Evolutionary conservation across 2,113 vertebrate species (phyloP).

Genomic region (Myiagra hebetior): DNA sequence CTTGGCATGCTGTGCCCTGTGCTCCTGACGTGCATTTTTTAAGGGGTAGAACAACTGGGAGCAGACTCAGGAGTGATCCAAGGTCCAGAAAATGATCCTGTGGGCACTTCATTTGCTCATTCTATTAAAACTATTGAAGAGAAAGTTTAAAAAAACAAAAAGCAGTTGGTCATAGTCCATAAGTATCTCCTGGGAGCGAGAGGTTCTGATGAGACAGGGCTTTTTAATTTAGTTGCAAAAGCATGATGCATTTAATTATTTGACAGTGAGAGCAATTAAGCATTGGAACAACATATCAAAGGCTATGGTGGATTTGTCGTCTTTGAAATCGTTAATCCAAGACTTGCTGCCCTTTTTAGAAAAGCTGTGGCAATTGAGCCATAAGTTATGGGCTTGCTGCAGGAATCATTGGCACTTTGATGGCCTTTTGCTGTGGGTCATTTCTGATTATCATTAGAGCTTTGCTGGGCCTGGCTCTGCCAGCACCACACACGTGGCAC

Average conservation of each 20-base stretch:
- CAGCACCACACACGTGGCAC: not conserved
- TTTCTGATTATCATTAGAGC: not conserved
- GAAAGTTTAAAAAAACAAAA: not conserved
- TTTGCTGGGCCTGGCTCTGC: not conserved
- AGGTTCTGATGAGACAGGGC: not conserved
- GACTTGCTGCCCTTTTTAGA: slow-evolving; percentile 2
- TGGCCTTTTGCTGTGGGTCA: slow-evolving; percentile 12
- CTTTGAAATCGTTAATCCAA: not conserved
- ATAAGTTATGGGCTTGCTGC: not conserved
- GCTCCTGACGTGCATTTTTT: not conserved
- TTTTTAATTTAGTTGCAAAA: slow-evolving; percentile 14
- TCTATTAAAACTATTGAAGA: not conserved
- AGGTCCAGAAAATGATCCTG: not conserved
- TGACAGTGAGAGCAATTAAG: slow-evolving; percentile 23
- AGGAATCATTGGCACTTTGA: not conserved
- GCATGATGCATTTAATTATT: slow-evolving; percentile 34
- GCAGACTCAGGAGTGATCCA: not conserved
- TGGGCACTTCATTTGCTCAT: not conserved
- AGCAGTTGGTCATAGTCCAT: not conserved
- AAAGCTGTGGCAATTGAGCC: not conserved
- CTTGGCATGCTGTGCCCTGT: not conserved
- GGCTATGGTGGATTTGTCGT: not conserved
- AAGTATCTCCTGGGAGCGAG: not conserved
- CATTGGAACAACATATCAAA: slow-evolving; percentile 5
- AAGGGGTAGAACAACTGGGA: not conserved